Base-by-base conservation (phyloP, 2,888 invertebrate species). In the Brachypterus glaber region DNA sequence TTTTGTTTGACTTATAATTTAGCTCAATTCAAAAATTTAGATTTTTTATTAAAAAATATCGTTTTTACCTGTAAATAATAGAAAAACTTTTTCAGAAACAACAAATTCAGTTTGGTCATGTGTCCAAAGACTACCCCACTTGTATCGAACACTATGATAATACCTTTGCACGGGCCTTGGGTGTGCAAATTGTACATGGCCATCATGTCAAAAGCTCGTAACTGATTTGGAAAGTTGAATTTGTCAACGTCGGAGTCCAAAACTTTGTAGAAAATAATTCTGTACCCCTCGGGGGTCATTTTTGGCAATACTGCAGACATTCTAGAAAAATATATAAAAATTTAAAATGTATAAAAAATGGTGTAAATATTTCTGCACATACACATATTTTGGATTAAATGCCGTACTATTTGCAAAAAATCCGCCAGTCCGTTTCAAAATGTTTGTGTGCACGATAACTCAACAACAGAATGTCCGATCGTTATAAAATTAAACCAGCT, bases 31-130 rank as follows among this genome's bases (percentile, higher is more conserved):
- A n/a, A n/a, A n/a, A n/a, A n/a, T n/a, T n/a, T n/a, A n/a, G n/a
- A n/a, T n/a, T n/a, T n/a, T n/a, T n/a, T n/a, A n/a, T n/a, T n/a
- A n/a, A n/a, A n/a, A n/a, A n/a, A n/a, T n/a, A n/a, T 27, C 4
- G 12, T 5, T 27, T 39, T 43, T 50, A 76, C 77, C 69, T 82
- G 82, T 25, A 84, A 57, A 52, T 74, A 84, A 47, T 70, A 74
- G 5, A 83, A 65, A 47, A 76, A 78, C 57, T 81, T 82, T 49
- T 79, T 82, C 45, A 82, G 61, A 1, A 74, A 70, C 46, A 76
- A 66, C 1, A 82, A 59, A 39, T 74, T 79, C 1, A 83, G 60
- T 49, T 73, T 72, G 4, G 77, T 69, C 2, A 82, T 60, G 51
- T 85, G 84, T 0, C 75, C 73, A 13, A 84, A 60, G 1, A 68